Percentiles rank a stretch among this genome's conserved stretches.
Conservation (phyloP, 1,140 invertebrate genomes). For the Cyclargus thomasi region DNA sequence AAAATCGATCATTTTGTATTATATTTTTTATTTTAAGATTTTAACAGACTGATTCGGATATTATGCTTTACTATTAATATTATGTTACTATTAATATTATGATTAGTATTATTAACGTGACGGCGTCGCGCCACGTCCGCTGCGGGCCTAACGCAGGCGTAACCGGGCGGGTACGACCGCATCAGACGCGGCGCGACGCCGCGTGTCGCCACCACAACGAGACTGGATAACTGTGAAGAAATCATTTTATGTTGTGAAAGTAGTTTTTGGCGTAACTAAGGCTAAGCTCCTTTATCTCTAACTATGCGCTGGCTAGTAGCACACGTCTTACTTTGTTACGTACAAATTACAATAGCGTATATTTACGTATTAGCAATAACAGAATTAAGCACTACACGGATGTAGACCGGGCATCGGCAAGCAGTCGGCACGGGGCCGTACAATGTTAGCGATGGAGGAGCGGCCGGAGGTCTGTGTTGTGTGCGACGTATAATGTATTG, state of each 20-base stretch:
- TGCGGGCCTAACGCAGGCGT: background rate
- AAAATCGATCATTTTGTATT: background rate
- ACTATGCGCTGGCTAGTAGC: no score
- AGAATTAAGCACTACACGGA: no score
- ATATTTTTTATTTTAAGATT: background rate
- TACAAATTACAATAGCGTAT: no score
- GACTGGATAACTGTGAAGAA: conserved; percentile 26
- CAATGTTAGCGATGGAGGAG: no score
- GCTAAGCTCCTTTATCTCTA: background rate
- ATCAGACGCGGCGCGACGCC: conserved; percentile 20
- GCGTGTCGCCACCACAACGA: conserved; percentile 35
- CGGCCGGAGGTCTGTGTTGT: background rate
- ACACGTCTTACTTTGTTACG: no score
- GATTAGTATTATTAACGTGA: background rate
- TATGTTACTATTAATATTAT: background rate
- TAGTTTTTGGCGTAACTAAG: background rate
- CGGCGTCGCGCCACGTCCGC: background rate
- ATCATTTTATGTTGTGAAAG: background rate
- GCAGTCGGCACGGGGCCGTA: no score
- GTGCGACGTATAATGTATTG: background rate
- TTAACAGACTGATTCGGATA: background rate
- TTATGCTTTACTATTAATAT: conserved; percentile 3
- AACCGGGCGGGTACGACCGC: background rate
- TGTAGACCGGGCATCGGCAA: no score
- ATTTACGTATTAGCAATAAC: no score